phyloP scores from a whole-genome alignment of 2,888 invertebrate genomes.

The Catocala fraxini region DNA sequence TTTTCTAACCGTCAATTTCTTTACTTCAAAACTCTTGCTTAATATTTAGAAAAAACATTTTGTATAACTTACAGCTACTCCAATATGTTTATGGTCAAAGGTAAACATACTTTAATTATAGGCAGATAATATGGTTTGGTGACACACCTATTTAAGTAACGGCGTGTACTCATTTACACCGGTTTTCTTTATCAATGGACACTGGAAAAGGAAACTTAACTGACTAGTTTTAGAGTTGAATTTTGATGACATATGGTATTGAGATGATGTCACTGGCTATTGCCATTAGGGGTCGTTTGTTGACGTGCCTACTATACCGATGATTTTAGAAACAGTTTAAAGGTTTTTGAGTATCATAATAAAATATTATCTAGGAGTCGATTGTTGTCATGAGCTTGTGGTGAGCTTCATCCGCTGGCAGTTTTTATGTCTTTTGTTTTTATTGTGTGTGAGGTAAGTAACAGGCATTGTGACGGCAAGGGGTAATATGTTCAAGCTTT shows the following conservation, averaged over 20 bases:
- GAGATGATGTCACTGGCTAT: constrained; percentile 61
- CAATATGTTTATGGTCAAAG: constrained; percentile 57
- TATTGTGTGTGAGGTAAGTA: too few relatives aligned
- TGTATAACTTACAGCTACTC: constrained; percentile 37
- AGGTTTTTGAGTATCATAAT: constrained; percentile 34
- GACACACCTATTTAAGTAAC: constrained; percentile 76
- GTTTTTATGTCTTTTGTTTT: too few relatives aligned
- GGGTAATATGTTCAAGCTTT: too few relatives aligned
- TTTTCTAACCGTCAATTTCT: too few relatives aligned
- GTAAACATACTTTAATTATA: constrained; percentile 64
- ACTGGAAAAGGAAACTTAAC: constrained; percentile 49
- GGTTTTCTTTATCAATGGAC: constrained; percentile 35
- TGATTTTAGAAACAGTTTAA: constrained; percentile 62
- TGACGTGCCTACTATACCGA: constrained; percentile 73
- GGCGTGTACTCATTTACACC: constrained; percentile 76
- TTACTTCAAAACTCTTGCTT: background rate
- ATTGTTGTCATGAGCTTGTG: background rate
- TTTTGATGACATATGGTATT: constrained; percentile 36
- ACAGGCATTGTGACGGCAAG: too few relatives aligned
- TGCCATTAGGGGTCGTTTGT: constrained; percentile 72
- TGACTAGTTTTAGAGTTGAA: constrained; percentile 48
- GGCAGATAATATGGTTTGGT: constrained; percentile 71
- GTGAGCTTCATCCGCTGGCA: too few relatives aligned
- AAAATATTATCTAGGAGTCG: constrained; percentile 30
- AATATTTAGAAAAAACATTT: constrained; percentile 4